Conservation (phyloP, 1,140 invertebrate species). For the Drosophila melanogaster region DNA sequence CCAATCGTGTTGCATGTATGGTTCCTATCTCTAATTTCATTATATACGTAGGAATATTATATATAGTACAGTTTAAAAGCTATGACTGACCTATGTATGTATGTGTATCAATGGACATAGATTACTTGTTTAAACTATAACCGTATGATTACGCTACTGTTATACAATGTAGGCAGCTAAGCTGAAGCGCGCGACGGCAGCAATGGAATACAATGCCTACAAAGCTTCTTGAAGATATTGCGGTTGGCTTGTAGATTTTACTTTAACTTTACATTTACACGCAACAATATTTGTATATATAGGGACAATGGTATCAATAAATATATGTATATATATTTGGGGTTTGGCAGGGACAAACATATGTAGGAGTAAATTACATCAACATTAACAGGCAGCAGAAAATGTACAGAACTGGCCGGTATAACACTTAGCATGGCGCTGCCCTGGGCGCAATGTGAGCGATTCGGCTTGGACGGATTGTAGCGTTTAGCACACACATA, state of each 20-base stretch:
- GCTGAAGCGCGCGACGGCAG: constrained; percentile 45
- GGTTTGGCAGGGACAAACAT: constrained; percentile 33
- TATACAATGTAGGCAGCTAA: constrained; percentile 11
- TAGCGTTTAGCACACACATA: constrained; percentile 38
- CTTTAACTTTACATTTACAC: constrained; percentile 27
- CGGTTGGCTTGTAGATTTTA: background rate
- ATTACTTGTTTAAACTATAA: constrained; percentile 5
- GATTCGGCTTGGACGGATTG: constrained; percentile 34
- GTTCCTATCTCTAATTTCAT: constrained; percentile 15
- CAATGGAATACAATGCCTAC: constrained; percentile 27
- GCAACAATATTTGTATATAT: constrained; percentile 26
- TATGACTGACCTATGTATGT: constrained; percentile 24
- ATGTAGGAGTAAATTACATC: constrained; percentile 30
- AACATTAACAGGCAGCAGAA: constrained; percentile 41
- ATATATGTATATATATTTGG: constrained; percentile 33
- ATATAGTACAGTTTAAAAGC: constrained; percentile 23
- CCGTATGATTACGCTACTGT: constrained; percentile 5
- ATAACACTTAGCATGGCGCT: constrained; percentile 69
- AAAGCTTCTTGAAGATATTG: constrained; percentile 26
- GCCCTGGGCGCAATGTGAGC: constrained; percentile 44
- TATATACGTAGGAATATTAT: constrained; percentile 27
- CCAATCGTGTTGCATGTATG: constrained; percentile 9
- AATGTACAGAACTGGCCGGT: constrained; percentile 58
- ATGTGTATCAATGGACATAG: constrained; percentile 16
- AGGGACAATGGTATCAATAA: constrained; percentile 29